phyloP scores from a whole-genome alignment of 2,888 invertebrate genomes.

The Theristus sp. region DNA sequence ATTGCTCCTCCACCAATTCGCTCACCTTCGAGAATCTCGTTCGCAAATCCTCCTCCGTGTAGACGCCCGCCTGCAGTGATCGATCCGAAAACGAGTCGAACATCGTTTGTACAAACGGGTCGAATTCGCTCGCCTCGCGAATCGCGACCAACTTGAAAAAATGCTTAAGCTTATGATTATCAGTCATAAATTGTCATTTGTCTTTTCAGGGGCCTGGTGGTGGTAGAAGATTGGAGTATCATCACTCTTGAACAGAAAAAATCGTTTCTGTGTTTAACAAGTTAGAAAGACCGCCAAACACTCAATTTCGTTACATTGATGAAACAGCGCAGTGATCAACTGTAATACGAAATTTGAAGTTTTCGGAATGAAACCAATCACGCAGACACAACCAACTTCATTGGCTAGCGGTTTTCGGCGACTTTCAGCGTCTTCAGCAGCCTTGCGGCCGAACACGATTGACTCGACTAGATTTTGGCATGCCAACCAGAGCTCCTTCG shows the following conservation, averaged over 20 bases:
- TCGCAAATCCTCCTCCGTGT: constrained; percentile 63
- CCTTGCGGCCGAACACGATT: constrained; percentile 38
- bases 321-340: too few relatives aligned
- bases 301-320: too few relatives aligned
- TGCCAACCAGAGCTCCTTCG: constrained; percentile 80
- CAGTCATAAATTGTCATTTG: too few relatives aligned
- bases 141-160: constrained; percentile 48
- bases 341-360: too few relatives aligned
- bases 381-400: constrained; percentile 18
- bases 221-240: too few relatives aligned
- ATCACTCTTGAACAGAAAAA: too few relatives aligned
- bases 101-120: constrained; percentile 53
- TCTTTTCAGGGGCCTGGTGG: too few relatives aligned
- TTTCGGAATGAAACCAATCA: too few relatives aligned
- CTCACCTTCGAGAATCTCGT: constrained; percentile 53
- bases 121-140: constrained; percentile 43
- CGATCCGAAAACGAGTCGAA: constrained; percentile 58
- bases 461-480: constrained; percentile 66
- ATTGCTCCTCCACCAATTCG: too few relatives aligned
- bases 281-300: too few relatives aligned
- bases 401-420: constrained; percentile 23
- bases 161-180: too few relatives aligned
- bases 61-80: constrained; percentile 60
- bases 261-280: too few relatives aligned
- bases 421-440: constrained; percentile 22